These are phyloP conservation scores for Gallinago jamesoni DNA, from an alignment of 2,113 vertebrate species.

Conservation along the genomic window DNA sequence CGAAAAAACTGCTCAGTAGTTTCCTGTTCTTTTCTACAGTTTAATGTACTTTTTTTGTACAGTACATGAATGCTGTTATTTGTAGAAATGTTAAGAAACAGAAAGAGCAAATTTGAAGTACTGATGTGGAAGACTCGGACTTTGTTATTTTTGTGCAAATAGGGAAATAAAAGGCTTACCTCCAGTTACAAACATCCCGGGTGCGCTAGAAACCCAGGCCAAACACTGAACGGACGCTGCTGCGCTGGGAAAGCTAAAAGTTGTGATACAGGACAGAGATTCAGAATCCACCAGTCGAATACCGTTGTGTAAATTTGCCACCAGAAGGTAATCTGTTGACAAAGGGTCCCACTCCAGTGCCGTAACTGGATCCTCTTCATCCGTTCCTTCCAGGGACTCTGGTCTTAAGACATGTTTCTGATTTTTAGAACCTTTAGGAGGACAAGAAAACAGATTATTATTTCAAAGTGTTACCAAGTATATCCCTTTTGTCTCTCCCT, in stretches of 20 bases:
- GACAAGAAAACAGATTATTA: background rate
- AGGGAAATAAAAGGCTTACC: constrained; percentile 67
- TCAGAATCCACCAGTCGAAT: constrained; percentile 92
- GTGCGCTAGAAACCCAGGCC: constrained; percentile 96
- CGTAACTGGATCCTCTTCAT: constrained; percentile 93
- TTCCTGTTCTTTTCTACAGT: background rate
- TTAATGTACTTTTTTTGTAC: background rate
- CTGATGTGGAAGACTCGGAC: background rate
- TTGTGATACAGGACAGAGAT: constrained; percentile 87
- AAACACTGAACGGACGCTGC: constrained; percentile 93
- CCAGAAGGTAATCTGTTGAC: constrained; percentile 92
- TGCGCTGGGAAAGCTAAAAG: constrained; percentile 87
- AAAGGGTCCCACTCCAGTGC: constrained; percentile 96
- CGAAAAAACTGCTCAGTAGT: background rate
- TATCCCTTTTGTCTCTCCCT: background rate
- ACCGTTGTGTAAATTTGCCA: constrained; percentile 92
- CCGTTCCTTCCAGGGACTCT: constrained; percentile 91
- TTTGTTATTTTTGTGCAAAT: background rate
- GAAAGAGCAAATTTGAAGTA: background rate
- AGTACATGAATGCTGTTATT: background rate
- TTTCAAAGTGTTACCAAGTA: background rate
- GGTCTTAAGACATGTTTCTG: constrained; percentile 95
- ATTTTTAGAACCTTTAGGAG: constrained; percentile 84
- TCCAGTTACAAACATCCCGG: constrained; percentile 98
- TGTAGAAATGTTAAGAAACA: background rate